phyloP scores from a whole-genome alignment of 1,140 invertebrate genomes.

The Zaprionus taronus region DNA sequence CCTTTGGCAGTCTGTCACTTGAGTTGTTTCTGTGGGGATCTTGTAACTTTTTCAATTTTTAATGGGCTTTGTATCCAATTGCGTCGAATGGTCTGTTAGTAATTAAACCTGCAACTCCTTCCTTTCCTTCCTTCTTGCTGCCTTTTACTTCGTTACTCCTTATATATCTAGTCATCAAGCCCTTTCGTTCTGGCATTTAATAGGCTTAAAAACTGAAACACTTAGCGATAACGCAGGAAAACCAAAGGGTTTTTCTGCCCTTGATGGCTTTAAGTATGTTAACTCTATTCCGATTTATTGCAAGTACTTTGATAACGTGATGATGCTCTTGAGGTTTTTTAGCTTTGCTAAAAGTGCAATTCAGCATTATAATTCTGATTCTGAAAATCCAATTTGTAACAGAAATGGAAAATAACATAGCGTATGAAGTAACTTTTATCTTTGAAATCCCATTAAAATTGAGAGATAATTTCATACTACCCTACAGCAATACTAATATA shows the following conservation, averaged over 20 bases:
- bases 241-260: not conserved
- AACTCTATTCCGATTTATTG: not conserved
- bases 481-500: too few relatives aligned
- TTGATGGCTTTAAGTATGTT: not conserved
- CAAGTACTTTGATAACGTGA: not conserved
- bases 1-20: slow-evolving; percentile 42
- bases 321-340: not conserved
- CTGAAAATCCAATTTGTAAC: slow-evolving; percentile 32
- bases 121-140: slow-evolving; percentile 7
- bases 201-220: slow-evolving; percentile 69
- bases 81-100: slow-evolving; percentile 35
- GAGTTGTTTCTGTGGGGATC: slow-evolving; percentile 27
- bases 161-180: slow-evolving; percentile 13
- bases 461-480: too few relatives aligned
- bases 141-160: not conserved
- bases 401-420: too few relatives aligned
- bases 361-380: not conserved
- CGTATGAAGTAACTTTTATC: too few relatives aligned
- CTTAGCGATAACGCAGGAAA: slow-evolving; percentile 42
- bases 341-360: not conserved
- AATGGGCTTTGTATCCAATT: slow-evolving; percentile 72
- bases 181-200: slow-evolving; percentile 37
- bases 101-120: slow-evolving; percentile 70
- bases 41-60: slow-evolving; percentile 48
- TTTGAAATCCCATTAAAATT: too few relatives aligned